Conservation (phyloP, 2,888 invertebrate species). For the Chymomyza amoena region DNA sequence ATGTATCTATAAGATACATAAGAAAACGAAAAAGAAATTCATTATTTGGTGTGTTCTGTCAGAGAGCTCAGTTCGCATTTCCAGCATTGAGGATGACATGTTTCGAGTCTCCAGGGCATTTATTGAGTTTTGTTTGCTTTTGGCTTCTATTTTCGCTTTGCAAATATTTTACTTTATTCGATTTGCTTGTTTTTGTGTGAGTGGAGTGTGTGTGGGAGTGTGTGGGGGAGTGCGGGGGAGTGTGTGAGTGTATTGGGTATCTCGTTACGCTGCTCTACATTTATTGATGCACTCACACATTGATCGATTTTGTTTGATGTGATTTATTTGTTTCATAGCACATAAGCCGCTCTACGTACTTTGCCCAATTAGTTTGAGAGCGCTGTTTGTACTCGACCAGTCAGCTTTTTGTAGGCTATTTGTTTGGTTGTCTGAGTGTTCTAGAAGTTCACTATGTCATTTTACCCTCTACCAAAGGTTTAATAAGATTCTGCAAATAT, state of each 20-base stretch:
- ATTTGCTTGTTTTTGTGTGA: slow-evolving; percentile 43
- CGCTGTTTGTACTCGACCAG: slow-evolving; percentile 2
- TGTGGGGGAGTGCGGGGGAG: background rate
- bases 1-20: slow-evolving; percentile 35
- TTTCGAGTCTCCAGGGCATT: slow-evolving; percentile 15
- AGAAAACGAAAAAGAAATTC: slow-evolving; percentile 20
- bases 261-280: slow-evolving; percentile 17
- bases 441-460: background rate
- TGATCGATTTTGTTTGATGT: slow-evolving; percentile 48
- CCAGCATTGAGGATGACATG: background rate
- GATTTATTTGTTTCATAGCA: background rate
- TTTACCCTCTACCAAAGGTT: background rate
- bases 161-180: slow-evolving; percentile 64
- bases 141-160: slow-evolving; percentile 44
- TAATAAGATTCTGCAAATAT: no score
- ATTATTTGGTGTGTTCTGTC: background rate
- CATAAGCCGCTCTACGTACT: slow-evolving; percentile 20
- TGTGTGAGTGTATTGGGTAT: background rate
- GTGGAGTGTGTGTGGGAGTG: slow-evolving; percentile 19
- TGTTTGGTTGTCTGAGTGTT: slow-evolving; percentile 2
- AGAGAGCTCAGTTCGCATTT: background rate
- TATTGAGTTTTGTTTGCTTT: slow-evolving; percentile 39
- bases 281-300: slow-evolving; percentile 62
- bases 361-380: slow-evolving; percentile 58
- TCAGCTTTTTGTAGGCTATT: slow-evolving; percentile 7